These are phyloP conservation scores for Eolophus roseicapilla DNA, from an alignment of 2,113 vertebrate genomes.

Conservation along the genomic window DNA sequence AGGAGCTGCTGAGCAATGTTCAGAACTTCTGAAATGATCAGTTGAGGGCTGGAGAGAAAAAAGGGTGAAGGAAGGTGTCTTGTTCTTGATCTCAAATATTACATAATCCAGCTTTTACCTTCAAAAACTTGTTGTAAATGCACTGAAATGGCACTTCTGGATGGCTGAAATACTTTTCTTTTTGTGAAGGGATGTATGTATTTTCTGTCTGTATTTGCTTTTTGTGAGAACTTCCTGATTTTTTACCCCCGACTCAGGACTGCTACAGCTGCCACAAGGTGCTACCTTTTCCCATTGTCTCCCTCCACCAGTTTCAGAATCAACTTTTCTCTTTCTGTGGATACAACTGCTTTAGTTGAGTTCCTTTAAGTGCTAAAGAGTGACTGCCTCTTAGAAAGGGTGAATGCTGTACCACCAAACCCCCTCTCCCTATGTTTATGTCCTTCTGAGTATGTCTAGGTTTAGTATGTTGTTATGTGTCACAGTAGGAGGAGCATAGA, in stretches of 20 bases:
- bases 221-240: neutral
- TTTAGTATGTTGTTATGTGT: neutral
- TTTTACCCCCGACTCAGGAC: neutral
- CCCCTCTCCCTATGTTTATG: neutral
- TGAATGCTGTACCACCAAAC: neutral
- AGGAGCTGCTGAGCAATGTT: rapidly evolving
- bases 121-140: neutral
- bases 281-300: neutral
- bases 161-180: neutral
- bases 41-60: neutral
- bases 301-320: neutral
- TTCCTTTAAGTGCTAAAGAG: neutral
- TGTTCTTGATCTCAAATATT: neutral
- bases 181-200: neutral
- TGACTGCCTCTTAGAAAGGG: neutral
- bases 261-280: neutral
- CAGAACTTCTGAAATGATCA: neutral
- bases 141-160: neutral
- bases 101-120: neutral
- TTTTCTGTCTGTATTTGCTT: neutral
- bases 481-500: neutral
- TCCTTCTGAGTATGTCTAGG: neutral
- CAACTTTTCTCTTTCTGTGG: neutral
- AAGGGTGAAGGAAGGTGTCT: neutral
- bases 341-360: neutral